These are phyloP conservation scores for Odontamblyopus lacepedii DNA, from an alignment of 2,797 vertebrate species.

Conservation along the genomic window DNA sequence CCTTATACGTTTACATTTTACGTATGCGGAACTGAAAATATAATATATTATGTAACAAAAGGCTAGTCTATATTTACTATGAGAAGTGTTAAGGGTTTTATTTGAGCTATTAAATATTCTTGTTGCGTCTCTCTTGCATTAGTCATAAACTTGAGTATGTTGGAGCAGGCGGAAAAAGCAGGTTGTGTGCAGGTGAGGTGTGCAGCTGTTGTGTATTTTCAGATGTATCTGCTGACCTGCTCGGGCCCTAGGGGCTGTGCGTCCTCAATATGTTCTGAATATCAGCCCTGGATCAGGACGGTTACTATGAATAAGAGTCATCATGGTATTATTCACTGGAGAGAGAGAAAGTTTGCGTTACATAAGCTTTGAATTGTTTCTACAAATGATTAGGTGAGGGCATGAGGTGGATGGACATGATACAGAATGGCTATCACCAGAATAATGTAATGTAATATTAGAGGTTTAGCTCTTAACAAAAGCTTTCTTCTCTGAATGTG, in stretches of 20 bases:
- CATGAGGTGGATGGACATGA: background rate
- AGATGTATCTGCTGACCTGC: background rate
- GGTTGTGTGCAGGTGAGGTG: background rate
- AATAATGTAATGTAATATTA: background rate
- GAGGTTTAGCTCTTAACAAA: background rate
- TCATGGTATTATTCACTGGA: background rate
- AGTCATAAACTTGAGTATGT: background rate
- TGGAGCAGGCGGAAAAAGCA: background rate
- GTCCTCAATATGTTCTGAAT: background rate
- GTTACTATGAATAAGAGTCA: background rate
- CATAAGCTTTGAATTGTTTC: background rate
- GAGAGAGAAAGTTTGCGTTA: background rate
- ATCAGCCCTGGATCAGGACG: background rate
- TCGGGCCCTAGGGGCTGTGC: background rate
- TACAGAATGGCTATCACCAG: background rate
- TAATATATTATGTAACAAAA: background rate
- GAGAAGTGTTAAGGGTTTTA: background rate
- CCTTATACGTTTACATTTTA: background rate
- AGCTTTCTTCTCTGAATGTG: background rate
- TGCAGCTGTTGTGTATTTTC: conserved; percentile 11
- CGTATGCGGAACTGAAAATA: background rate
- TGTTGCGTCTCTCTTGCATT: background rate
- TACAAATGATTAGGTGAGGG: background rate
- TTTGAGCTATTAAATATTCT: background rate
- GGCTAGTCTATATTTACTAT: background rate